A percentile compares a stretch with the other conserved stretches of the same genome.
Conservation (phyloP, 2,888 invertebrate genomes). For the Seira sanloemensis region DNA sequence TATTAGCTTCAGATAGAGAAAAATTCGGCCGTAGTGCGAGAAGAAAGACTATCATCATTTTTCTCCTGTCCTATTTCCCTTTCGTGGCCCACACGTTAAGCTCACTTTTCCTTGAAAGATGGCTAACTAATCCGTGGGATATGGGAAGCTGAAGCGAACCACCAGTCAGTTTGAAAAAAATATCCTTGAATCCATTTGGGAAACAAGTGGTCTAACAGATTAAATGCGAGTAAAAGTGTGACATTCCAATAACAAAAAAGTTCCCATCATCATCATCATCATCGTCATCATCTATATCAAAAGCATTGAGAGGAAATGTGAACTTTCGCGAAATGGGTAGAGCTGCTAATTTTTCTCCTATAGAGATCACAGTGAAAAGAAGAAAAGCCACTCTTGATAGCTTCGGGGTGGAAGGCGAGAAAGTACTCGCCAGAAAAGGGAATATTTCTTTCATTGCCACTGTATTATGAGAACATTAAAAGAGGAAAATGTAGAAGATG, state of each 20-base stretch:
- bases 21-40: not conserved
- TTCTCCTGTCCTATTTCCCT: conserved; percentile 18
- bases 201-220: conserved; percentile 60
- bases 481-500: too few species aligned
- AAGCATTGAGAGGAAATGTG: too few species aligned
- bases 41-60: conserved; percentile 30
- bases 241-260: conserved; percentile 43
- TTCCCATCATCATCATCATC: conserved; percentile 19
- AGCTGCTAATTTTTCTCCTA: too few species aligned
- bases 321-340: too few species aligned
- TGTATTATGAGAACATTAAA: not conserved
- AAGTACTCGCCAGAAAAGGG: not conserved
- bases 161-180: conserved; percentile 20
- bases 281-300: conserved; percentile 21
- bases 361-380: too few species aligned
- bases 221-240: conserved; percentile 51
- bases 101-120: not conserved
- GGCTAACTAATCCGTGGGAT: not conserved
- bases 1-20: conserved; percentile 22
- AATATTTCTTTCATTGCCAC: not conserved
- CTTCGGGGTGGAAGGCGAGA: too few species aligned
- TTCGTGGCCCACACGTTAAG: not conserved
- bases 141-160: not conserved
- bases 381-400: too few species aligned
- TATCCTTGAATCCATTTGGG: conserved; percentile 37